Evolutionary conservation across 92 coral and sea anemone genomes (phyloP), one percentile per base, ranked within the genome.

Genomic region (Parazoanthus swiftii): DNA sequence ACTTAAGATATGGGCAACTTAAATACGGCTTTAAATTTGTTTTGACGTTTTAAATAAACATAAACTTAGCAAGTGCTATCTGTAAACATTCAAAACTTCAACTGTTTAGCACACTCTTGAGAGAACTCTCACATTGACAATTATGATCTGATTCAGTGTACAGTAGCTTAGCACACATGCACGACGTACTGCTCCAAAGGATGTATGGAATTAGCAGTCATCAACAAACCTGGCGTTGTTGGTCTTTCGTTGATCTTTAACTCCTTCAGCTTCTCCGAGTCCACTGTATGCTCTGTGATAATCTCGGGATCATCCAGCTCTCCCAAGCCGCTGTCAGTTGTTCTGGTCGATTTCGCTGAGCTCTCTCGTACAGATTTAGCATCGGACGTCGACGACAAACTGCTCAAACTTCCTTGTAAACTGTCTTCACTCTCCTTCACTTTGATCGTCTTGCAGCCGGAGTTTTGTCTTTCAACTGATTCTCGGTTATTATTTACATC

Each of bases 271-370:
- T 92, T 93, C 38, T 91, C 94, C 35, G 72, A 79, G 50, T 90
- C 86, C n/a, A 36, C 43, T 3, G 97, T 92, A 76, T 90, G 44
- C 80, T 95, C 99, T 33, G 98, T 91, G 48, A 97, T 75, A 13
- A 95, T 86, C n/a, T 91, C 91, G 5, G 85, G 91, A 23, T 94
- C 98, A 39, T 92, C 95, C 18, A 94, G 80, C 74, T 97, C 99
- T 37, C 99, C 95, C 42, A 97, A 80, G 25, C 99, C 99, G 42
- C 99, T 97, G 38, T 97, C 99, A n/a, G 93, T 88, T 14, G 99
- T 97, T 90, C 99, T 91, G 7, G 96, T 97, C 29, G 99, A 97
- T 80, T 90, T 89, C 2, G 99, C 99, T 15, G 99, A 97, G 63
- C 88, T 95, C 83, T 97, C 97, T 20, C 99, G 91, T 83, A 93